phyloP scores from a whole-genome alignment of 1,140 invertebrate species.

The Zaprionus inermis region DNA sequence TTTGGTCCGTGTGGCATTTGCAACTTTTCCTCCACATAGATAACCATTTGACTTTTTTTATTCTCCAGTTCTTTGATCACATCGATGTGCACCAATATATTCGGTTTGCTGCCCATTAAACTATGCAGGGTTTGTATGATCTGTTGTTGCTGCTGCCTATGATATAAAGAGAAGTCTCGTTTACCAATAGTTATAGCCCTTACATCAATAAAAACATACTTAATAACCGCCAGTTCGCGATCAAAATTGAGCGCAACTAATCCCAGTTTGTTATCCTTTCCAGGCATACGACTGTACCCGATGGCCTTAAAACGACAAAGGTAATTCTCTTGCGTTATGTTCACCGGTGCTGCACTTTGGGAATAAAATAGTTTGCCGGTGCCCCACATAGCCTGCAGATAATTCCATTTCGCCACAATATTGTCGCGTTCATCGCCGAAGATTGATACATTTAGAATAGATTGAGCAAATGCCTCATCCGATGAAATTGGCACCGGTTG shows the following conservation, averaged over 20 bases:
- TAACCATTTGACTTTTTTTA: conserved; percentile 90
- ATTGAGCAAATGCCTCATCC: conserved; percentile 89
- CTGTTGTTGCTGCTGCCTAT: conserved; percentile 88
- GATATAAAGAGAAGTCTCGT: conserved; percentile 40
- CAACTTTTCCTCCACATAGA: conserved; percentile 92
- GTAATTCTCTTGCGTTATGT: conserved; percentile 94
- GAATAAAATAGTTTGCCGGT: conserved; percentile 91
- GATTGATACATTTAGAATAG: conserved; percentile 93
- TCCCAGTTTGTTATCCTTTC: conserved; percentile 93
- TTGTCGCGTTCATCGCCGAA: conserved; percentile 97
- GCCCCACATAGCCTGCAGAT: conserved; percentile 97
- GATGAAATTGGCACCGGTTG: conserved; percentile 86
- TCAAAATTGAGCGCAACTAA: conserved; percentile 93
- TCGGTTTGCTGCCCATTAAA: conserved; percentile 93
- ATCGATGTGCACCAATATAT: conserved; percentile 91
- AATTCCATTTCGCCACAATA: conserved; percentile 96
- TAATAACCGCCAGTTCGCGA: conserved; percentile 85
- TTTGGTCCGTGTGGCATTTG: conserved; percentile 86
- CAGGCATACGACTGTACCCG: conserved; percentile 93
- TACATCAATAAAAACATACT: conserved; percentile 34
- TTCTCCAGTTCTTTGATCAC: conserved; percentile 90
- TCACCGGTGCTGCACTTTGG: conserved; percentile 88
- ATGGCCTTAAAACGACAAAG: conserved; percentile 97
- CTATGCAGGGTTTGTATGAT: conserved; percentile 88
- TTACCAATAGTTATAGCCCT: neutral